Evolutionary conservation across 2,113 vertebrate genomes (phyloP).

Genomic region (Silurus asotus): DNA sequence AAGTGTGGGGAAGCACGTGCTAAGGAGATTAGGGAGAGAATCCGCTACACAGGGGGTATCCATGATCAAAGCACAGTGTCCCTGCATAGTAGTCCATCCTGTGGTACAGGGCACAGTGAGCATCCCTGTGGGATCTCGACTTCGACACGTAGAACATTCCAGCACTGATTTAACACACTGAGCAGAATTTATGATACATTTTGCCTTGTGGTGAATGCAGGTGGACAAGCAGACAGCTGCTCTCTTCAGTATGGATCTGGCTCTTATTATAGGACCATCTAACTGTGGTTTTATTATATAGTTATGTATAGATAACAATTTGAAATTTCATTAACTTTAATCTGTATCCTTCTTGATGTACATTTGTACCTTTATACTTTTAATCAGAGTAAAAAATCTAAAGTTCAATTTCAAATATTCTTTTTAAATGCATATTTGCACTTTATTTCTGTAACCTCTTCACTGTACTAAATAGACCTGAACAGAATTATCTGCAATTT

Average conservation of each 20-base stretch:
- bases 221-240: slow-evolving; percentile 67
- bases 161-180: slow-evolving; percentile 38
- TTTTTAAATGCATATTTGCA: not conserved
- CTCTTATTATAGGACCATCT: not conserved
- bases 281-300: slow-evolving; percentile 52
- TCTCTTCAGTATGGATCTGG: slow-evolving; percentile 48
- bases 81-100: slow-evolving; percentile 5
- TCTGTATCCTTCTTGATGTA: not conserved
- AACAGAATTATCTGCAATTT: not conserved
- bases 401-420: not conserved
- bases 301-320: not conserved
- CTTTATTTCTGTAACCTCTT: not conserved
- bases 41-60: slow-evolving; percentile 40
- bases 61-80: slow-evolving; percentile 63
- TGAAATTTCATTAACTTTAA: not conserved
- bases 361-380: not conserved
- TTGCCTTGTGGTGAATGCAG: slow-evolving; percentile 61
- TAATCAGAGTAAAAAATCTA: not conserved
- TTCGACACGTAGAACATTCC: slow-evolving; percentile 55
- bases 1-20: not conserved
- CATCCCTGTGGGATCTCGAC: slow-evolving; percentile 38
- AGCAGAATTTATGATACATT: slow-evolving; percentile 65
- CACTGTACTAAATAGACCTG: not conserved
- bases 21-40: slow-evolving; percentile 42
- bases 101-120: slow-evolving; percentile 6